Base-by-base conservation (phyloP, 1,140 invertebrate species). In the Drosophila rhopaloa region DNA sequence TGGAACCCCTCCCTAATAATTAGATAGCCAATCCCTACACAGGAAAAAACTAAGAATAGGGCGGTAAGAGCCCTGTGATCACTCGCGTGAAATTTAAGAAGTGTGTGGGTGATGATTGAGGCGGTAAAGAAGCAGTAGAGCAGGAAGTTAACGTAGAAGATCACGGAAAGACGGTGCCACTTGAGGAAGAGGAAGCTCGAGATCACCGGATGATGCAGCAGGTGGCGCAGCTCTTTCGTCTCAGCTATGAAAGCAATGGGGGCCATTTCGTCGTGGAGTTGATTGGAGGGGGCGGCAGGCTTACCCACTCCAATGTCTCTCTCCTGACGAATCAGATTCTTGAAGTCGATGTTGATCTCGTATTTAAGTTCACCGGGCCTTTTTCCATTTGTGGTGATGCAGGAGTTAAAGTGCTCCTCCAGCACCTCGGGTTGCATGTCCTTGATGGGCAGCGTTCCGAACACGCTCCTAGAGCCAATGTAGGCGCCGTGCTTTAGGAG, bases 171-270 rank as follows among this genome's bases (percentile, higher is more conserved):
- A 61, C 95, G 93, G 80, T 95, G 94, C 96, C 96, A 97, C 91
- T 97, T 97, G n/a, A 97, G 93, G 81, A 96, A 95, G 1, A 97
- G 85, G 78, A 97, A 97, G 68, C 96, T 97, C 0, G 96, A 95
- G 9, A 97, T 94, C 0, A 97, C 92, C 1, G 97, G 96, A 93
- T 97, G 97, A 77, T 95, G 96, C 3, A 97, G 91, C n/a, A 97
- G 91, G 61, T 95, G 94, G 35, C 94, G 94, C 35, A 96, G 92
- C 56, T 95, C 94, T 48, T 93, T 93, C 16, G 94, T 94, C 67
- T 94, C 90, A 37, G 95, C 95, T 81, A 97, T 96, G 72, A 95
- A 95, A 5, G 94, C 81, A 1, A 97, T 93, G 5, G 95, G 81
- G 9, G 94, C 93, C 81, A 94, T 95, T 58, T 92, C 95, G 76